Conservation (phyloP, 2,888 invertebrate species). For the Pseudanteris insignis region DNA sequence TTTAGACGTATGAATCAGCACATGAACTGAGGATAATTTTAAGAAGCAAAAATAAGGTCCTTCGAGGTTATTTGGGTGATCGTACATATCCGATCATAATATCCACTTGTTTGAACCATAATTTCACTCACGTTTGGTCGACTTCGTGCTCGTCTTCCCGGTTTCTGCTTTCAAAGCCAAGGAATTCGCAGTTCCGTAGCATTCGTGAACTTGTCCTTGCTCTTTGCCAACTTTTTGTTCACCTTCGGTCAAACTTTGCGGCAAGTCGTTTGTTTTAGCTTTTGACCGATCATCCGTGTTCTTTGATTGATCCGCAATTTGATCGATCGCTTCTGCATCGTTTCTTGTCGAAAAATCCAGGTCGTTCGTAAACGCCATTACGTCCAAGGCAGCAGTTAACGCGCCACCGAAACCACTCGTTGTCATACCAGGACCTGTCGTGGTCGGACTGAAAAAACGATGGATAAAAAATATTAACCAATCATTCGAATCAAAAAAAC, state of each 20-base stretch:
- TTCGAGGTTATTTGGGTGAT: conserved; percentile 5
- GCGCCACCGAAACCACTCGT: conserved; percentile 70
- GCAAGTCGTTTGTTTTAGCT: conserved; percentile 29
- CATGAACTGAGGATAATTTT: too few species aligned
- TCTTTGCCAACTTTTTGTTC: conserved; percentile 34
- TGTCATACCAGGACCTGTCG: conserved; percentile 16
- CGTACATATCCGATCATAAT: conserved; percentile 19
- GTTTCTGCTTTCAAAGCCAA: conserved; percentile 25
- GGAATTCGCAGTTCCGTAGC: conserved; percentile 16
- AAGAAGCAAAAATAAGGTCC: neutral
- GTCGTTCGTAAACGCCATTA: conserved; percentile 85
- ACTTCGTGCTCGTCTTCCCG: conserved; percentile 4
- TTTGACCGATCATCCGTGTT: conserved; percentile 27
- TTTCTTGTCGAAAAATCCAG: conserved; percentile 68
- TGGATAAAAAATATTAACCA: too few species aligned
- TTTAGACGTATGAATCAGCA: too few species aligned
- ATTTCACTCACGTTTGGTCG: conserved; percentile 38
- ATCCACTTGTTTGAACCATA: conserved; percentile 17
- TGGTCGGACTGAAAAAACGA: conserved; percentile 41
- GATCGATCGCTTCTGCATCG: conserved; percentile 56
- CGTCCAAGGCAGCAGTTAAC: conserved; percentile 80
- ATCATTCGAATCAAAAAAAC: too few species aligned
- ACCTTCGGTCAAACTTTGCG: conserved; percentile 19
- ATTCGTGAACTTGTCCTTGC: conserved; percentile 43
- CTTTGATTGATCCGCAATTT: conserved; percentile 39